phyloP scores from a whole-genome alignment of 2,888 invertebrate genomes.

The Galeruca laticollis region DNA sequence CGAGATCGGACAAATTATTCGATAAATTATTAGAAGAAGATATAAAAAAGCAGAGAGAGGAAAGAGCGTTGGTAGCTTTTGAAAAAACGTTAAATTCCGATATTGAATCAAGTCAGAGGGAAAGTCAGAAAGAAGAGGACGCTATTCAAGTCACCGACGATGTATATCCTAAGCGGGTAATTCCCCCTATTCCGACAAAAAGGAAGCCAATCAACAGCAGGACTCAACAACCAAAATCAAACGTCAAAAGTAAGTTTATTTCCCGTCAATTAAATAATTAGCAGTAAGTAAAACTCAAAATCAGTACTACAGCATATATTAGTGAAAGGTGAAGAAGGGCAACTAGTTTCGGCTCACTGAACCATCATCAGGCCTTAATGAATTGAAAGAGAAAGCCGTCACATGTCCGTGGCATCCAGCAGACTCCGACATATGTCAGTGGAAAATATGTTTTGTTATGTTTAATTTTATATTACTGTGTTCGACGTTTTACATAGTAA shows the following conservation, averaged over 20 bases:
- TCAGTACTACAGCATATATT: no score
- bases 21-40: slow-evolving; percentile 34
- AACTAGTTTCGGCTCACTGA: no score
- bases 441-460: no score
- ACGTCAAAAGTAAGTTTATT: not conserved
- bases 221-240: slow-evolving; percentile 15
- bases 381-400: no score
- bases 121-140: slow-evolving; percentile 25
- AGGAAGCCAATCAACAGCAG: slow-evolving; percentile 30
- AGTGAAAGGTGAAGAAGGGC: no score
- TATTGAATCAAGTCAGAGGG: slow-evolving; percentile 20
- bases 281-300: no score
- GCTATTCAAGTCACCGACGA: slow-evolving; percentile 33
- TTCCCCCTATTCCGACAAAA: slow-evolving; percentile 32
- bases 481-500: no score
- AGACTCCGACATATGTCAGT: no score
- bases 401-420: no score
- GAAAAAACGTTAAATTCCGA: slow-evolving; percentile 23
- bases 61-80: slow-evolving; percentile 33
- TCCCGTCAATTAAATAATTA: no score
- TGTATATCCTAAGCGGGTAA: slow-evolving; percentile 24
- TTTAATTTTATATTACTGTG: no score
- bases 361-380: no score
- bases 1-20: slow-evolving; percentile 36
- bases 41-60: slow-evolving; percentile 31